Percentiles rank a stretch among this genome's conserved stretches.
These are phyloP conservation scores for Elmis aenea DNA, from an alignment of 2,888 invertebrate species.

Conservation along the genomic window DNA sequence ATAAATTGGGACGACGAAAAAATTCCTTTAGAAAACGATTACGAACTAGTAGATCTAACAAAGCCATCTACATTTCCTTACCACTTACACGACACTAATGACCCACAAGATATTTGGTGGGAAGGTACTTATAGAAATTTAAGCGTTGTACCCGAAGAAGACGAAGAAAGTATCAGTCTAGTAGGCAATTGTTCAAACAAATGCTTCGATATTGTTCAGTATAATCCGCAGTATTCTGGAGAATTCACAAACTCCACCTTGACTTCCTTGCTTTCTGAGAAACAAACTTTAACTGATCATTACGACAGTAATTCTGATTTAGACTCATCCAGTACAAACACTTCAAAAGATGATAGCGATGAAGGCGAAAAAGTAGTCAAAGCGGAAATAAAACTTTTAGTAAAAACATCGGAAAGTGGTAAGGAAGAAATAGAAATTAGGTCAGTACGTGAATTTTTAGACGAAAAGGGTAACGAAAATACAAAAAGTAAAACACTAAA, in stretches of 20 bases:
- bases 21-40: slow-evolving; percentile 30
- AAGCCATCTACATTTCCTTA: background rate
- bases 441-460: slow-evolving; percentile 43
- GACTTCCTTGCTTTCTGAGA: background rate
- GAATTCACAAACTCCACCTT: background rate
- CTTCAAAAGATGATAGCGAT: slow-evolving; percentile 33
- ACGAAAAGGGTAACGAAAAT: slow-evolving; percentile 5
- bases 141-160: slow-evolving; percentile 46
- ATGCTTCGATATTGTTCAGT: slow-evolving; percentile 6
- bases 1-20: slow-evolving; percentile 27
- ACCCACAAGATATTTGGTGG: slow-evolving; percentile 41
- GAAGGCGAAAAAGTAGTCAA: slow-evolving; percentile 38
- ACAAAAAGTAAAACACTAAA: background rate
- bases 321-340: slow-evolving; percentile 5
- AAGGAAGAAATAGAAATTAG: slow-evolving; percentile 50
- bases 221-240: background rate
- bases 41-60: slow-evolving; percentile 36
- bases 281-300: background rate
- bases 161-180: slow-evolving; percentile 41
- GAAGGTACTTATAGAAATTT: slow-evolving; percentile 45
- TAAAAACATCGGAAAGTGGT: slow-evolving; percentile 48
- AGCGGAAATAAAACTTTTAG: slow-evolving; percentile 51
- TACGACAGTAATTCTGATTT: slow-evolving; percentile 16
- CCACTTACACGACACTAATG: slow-evolving; percentile 3
- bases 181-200: slow-evolving; percentile 32